A percentile compares a stretch with the other conserved stretches of the same genome.
Evolutionary conservation across 2,888 invertebrate genomes (phyloP).

Genomic region (Micropterix aruncella): DNA sequence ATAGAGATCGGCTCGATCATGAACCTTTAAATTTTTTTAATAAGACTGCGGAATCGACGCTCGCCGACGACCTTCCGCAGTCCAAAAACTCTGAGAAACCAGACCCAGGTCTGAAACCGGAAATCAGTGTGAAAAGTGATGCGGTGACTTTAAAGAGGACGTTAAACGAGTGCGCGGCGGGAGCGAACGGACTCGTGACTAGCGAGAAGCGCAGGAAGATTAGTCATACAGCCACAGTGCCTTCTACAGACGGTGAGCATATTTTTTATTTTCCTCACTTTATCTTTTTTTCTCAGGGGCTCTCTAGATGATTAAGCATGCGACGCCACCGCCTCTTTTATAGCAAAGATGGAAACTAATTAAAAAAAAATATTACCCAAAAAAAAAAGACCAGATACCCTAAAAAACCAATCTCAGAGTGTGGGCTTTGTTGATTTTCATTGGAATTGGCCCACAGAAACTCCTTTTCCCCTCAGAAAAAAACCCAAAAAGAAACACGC

Average conservation of each 20-base stretch:
- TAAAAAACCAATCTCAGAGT: too few relatives aligned
- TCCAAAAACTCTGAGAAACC: neutral
- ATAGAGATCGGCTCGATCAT: conserved; percentile 29
- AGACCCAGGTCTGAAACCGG: neutral
- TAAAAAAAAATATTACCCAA: too few relatives aligned
- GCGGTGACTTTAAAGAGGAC: conserved; percentile 29
- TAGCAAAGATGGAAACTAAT: too few relatives aligned
- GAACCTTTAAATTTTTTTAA: conserved; percentile 19
- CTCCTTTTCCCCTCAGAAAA: too few relatives aligned
- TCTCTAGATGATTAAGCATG: too few relatives aligned
- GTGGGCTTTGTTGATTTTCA: too few relatives aligned
- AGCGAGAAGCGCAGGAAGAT: conserved; percentile 51
- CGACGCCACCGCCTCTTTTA: too few relatives aligned
- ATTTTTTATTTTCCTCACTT: too few relatives aligned
- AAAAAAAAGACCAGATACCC: too few relatives aligned
- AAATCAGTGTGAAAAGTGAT: conserved; percentile 5
- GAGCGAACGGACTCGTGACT: conserved; percentile 43
- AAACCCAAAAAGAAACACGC: too few relatives aligned
- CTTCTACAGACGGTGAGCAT: neutral
- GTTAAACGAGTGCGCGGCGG: conserved; percentile 27
- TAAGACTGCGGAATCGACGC: conserved; percentile 25
- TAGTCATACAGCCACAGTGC: conserved; percentile 24
- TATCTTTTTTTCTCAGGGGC: too few relatives aligned
- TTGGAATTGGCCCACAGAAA: too few relatives aligned
- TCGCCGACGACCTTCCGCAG: conserved; percentile 13